These are phyloP conservation scores for Cabera pusaria DNA, from an alignment of 2,888 invertebrate species.

Conservation along the genomic window DNA sequence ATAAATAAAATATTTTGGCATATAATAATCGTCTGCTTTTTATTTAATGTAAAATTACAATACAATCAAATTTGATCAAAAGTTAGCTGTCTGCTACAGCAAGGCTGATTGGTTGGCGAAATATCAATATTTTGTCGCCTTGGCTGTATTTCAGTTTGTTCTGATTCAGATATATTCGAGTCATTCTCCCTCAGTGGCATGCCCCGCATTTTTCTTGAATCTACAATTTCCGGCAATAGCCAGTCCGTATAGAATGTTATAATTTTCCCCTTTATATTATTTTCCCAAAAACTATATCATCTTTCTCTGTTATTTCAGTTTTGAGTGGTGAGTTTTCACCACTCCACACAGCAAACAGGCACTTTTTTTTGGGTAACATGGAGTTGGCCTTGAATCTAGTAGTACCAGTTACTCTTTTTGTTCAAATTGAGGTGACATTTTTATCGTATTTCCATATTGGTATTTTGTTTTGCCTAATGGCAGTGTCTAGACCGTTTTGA, in stretches of 20 bases:
- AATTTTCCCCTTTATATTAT: constrained; percentile 2
- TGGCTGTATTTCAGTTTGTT: no score
- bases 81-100: no score
- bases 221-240: constrained; percentile 6
- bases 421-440: neutral
- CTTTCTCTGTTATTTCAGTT: constrained; percentile 1
- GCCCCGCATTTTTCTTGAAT: neutral
- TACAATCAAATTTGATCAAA: no score
- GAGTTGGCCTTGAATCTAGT: constrained; percentile 1
- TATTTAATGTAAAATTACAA: no score
- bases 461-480: constrained; percentile 7
- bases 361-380: constrained; percentile 1
- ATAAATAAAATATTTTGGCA: no score
- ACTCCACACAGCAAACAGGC: constrained; percentile 7
- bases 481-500: constrained; percentile 1
- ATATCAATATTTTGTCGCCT: no score
- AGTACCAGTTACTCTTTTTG: constrained; percentile 9
- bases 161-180: no score
- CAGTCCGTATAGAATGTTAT: constrained; percentile 2
- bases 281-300: constrained; percentile 8
- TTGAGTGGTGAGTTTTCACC: constrained; percentile 4
- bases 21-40: no score
- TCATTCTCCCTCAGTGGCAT: neutral
- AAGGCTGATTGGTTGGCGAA: no score
- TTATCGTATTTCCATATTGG: constrained; percentile 6